A percentile compares a stretch with the other conserved stretches of the same genome.
Conservation (phyloP, 2,113 vertebrate species). For the Ranitomeya variabilis region DNA sequence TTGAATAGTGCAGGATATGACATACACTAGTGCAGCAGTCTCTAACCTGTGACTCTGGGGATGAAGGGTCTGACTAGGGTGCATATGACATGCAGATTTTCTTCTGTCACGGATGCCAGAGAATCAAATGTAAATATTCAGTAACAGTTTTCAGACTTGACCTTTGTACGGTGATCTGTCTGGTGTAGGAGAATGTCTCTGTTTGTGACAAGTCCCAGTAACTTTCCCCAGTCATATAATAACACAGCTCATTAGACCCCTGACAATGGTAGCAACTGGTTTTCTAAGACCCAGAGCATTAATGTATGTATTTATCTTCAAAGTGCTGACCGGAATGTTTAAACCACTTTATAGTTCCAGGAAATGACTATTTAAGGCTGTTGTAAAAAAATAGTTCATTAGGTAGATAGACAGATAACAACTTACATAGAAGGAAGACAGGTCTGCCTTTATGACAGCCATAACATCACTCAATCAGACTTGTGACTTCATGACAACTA, state of each 20-base stretch:
- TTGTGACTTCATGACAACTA: too few relatives aligned
- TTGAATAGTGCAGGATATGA: too few relatives aligned
- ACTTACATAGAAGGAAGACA: too few relatives aligned
- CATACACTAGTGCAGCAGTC: too few relatives aligned
- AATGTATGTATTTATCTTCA: background rate
- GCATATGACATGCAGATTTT: background rate
- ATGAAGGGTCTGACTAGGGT: too few relatives aligned
- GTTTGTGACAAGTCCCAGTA: slow-evolving; percentile 19
- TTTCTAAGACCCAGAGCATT: slow-evolving; percentile 21
- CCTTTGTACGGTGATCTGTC: slow-evolving; percentile 48
- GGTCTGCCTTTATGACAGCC: too few relatives aligned
- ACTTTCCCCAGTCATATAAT: slow-evolving; percentile 46
- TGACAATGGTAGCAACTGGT: slow-evolving; percentile 52
- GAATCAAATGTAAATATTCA: background rate
- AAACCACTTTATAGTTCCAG: background rate
- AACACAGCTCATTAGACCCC: slow-evolving; percentile 59
- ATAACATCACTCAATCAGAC: too few relatives aligned
- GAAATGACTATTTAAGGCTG: slow-evolving; percentile 21
- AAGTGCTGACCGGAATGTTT: slow-evolving; percentile 25
- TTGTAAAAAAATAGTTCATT: too few relatives aligned
- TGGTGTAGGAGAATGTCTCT: slow-evolving; percentile 34
- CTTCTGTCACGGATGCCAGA: background rate
- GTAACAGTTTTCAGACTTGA: slow-evolving; percentile 40
- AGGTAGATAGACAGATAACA: too few relatives aligned
- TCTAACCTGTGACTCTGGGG: too few relatives aligned